These are phyloP conservation scores for Lophotis ruficrista DNA, from an alignment of 2,113 vertebrate genomes.

Conservation along the genomic window DNA sequence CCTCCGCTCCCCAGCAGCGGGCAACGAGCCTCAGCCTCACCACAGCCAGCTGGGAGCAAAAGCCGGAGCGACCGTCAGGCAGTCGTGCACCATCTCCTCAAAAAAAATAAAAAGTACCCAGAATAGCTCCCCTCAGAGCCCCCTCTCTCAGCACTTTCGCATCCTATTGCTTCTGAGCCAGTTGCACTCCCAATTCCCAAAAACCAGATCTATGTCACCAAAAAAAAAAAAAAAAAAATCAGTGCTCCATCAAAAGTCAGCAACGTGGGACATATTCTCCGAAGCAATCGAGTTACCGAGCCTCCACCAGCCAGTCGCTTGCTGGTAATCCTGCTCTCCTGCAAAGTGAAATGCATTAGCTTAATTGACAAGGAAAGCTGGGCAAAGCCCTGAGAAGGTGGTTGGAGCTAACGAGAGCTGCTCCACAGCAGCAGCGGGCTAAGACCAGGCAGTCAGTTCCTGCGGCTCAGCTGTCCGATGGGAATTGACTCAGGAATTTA, in stretches of 20 bases:
- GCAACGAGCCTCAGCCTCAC: neutral
- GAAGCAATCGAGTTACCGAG: neutral
- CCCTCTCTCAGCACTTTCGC: neutral
- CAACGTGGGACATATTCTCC: fast-evolving
- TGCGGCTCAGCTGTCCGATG: neutral
- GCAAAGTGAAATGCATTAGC: neutral
- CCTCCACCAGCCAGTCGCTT: fast-evolving
- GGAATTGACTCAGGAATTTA: neutral
- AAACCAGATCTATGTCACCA: fast-evolving
- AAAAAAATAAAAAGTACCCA: neutral
- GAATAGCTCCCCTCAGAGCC: neutral
- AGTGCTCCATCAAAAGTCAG: neutral
- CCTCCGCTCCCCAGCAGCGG: neutral
- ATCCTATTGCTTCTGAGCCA: neutral
- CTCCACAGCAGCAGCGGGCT: neutral
- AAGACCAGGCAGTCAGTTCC: neutral
- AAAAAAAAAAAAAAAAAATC: neutral
- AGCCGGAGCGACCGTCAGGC: neutral
- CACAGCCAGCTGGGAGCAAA: neutral
- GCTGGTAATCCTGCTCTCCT: neutral
- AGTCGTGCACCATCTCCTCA: fast-evolving
- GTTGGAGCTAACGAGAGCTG: neutral
- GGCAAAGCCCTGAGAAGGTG: neutral
- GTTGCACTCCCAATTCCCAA: neutral
- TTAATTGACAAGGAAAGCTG: neutral